These are phyloP conservation scores for Toxotes jaculatrix DNA, from an alignment of 2,113 vertebrate genomes.

Conservation along the genomic window DNA sequence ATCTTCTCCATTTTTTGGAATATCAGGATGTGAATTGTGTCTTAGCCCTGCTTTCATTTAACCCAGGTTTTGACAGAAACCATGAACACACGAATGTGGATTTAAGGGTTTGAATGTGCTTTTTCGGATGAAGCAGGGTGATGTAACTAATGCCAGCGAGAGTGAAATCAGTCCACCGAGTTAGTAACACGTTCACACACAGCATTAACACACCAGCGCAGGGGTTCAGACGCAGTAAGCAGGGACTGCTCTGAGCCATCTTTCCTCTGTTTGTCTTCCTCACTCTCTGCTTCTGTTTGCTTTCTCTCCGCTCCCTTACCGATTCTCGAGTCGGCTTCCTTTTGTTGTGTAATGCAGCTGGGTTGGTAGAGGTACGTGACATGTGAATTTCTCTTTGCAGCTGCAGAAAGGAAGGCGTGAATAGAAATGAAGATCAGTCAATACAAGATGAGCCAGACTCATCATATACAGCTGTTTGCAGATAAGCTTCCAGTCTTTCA, in stretches of 20 bases:
- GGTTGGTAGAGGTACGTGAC: neutral
- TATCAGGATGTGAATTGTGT: neutral
- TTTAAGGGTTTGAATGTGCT: neutral
- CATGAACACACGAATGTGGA: constrained; percentile 20
- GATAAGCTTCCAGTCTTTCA: neutral
- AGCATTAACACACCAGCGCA: constrained; percentile 13
- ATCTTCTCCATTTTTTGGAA: neutral
- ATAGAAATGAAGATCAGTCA: neutral
- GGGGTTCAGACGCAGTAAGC: neutral
- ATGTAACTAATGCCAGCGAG: constrained; percentile 57
- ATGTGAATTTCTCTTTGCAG: neutral
- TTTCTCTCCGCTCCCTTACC: neutral
- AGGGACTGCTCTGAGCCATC: neutral
- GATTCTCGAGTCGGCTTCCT: neutral
- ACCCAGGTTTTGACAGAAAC: neutral
- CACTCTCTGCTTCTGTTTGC: neutral
- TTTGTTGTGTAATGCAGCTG: neutral
- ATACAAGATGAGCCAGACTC: neutral
- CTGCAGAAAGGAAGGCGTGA: neutral
- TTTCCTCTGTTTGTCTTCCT: neutral
- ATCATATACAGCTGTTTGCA: neutral
- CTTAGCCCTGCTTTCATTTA: neutral
- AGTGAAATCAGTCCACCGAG: constrained; percentile 48
- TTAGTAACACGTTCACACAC: constrained; percentile 22
- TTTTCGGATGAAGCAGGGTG: constrained; percentile 34